A percentile compares a stretch with the other conserved stretches of the same genome.
phyloP scores from a whole-genome alignment of 1,140 invertebrate species.

The Orius laevigatus region DNA sequence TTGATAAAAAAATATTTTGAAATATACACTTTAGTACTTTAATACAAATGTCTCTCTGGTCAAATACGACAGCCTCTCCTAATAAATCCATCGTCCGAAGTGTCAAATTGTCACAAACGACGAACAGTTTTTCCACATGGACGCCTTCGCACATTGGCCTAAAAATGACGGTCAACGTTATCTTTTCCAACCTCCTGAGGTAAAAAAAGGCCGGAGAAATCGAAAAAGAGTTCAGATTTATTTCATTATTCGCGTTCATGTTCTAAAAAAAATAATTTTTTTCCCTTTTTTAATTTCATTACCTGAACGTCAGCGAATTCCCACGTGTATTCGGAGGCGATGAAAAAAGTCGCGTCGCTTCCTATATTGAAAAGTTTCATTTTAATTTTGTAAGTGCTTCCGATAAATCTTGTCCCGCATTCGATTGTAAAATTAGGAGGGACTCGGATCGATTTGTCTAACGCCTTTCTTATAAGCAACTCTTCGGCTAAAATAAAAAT shows the following conservation, averaged over 20 bases:
- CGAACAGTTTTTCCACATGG: constrained; percentile 2
- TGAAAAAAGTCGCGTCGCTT: constrained; percentile 1
- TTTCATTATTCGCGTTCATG: background rate
- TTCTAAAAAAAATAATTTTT: background rate
- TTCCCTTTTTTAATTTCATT: background rate
- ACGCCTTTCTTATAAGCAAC: too few relatives aligned
- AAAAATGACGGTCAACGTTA: background rate
- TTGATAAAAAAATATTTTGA: too few relatives aligned
- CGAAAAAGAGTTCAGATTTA: background rate
- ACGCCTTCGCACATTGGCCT: constrained; percentile 1
- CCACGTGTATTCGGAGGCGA: constrained; percentile 1
- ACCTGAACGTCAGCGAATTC: background rate
- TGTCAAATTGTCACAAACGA: constrained; percentile 6
- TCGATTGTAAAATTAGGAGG: constrained; percentile 2
- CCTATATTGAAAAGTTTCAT: background rate
- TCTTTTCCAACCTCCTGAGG: background rate
- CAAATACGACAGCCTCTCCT: constrained; percentile 5
- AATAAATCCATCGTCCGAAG: background rate
- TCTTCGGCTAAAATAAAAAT: too few relatives aligned
- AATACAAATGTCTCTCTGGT: background rate
- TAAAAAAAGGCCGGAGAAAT: background rate
- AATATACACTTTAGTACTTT: background rate
- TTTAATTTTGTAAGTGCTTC: background rate
- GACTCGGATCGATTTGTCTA: too few relatives aligned
- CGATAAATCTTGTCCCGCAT: constrained; percentile 4